A percentile compares a stretch with the other conserved stretches of the same genome.
Conservation (phyloP, 2,113 vertebrate species). For the Lasiurus borealis region DNA sequence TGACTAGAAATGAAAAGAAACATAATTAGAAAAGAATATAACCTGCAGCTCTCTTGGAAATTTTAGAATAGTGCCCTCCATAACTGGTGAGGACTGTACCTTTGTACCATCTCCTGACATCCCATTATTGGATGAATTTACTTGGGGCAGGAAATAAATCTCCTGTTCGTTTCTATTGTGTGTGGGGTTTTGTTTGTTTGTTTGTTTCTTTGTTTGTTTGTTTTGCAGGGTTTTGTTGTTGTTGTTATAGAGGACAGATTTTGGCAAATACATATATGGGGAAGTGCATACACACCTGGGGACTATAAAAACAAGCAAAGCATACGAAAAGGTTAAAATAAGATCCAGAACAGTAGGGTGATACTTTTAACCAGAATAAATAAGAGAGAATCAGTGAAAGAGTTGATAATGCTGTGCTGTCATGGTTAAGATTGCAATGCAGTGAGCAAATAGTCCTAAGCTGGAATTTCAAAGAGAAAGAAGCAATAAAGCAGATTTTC, state of each 20-base stretch:
- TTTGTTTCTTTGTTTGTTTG: no score
- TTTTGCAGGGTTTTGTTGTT: background rate
- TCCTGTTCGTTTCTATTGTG: background rate
- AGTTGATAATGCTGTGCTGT: conserved; percentile 60
- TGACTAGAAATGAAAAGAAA: background rate
- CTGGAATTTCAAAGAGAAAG: background rate
- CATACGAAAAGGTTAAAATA: conserved; percentile 56
- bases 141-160: background rate
- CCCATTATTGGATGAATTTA: background rate
- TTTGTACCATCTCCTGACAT: background rate
- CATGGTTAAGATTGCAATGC: background rate
- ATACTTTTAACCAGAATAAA: conserved; percentile 62
- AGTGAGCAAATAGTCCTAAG: background rate
- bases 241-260: background rate
- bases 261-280: background rate
- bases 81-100: background rate
- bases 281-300: background rate
- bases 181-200: no score
- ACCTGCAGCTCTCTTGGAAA: background rate
- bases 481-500: background rate
- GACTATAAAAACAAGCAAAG: conserved; percentile 9
- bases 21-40: background rate
- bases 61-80: background rate
- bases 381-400: background rate
- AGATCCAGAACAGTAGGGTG: conserved; percentile 36